phyloP scores from a whole-genome alignment of 35 echinoderm and acorn worm genomes.

The Stichopus chloronotus region DNA sequence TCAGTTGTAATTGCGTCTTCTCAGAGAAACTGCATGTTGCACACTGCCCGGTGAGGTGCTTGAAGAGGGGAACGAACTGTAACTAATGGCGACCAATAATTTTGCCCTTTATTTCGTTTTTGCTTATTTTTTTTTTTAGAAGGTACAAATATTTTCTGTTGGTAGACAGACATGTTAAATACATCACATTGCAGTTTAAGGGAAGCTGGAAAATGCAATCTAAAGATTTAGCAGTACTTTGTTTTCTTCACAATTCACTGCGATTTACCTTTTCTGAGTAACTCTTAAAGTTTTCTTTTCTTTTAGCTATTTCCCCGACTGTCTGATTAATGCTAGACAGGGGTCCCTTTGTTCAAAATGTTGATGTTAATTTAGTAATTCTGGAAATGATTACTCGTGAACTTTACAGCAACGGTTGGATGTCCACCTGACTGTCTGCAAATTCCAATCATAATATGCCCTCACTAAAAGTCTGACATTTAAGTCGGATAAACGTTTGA shows the following conservation, averaged over 20 bases:
- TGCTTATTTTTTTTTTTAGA: background rate
- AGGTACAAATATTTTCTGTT: background rate
- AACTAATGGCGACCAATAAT: background rate
- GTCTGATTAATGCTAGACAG: too few species aligned
- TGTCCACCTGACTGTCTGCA: too few species aligned
- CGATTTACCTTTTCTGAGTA: background rate
- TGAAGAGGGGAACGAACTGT: constrained; percentile 16
- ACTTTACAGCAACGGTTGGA: too few species aligned
- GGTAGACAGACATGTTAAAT: background rate
- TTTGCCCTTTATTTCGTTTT: background rate
- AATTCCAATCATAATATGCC: too few species aligned
- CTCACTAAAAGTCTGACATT: too few species aligned
- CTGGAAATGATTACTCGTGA: too few species aligned
- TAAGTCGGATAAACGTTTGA: too few species aligned
- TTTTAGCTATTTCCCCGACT: too few species aligned
- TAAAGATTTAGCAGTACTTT: background rate
- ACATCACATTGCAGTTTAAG: background rate
- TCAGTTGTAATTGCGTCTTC: constrained; percentile 34
- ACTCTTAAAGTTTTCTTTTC: background rate
- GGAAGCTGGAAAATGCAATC: background rate
- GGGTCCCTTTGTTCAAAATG: too few species aligned
- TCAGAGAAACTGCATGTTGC: constrained; percentile 25
- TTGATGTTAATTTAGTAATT: too few species aligned
- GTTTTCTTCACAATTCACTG: background rate
- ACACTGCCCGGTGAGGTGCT: background rate